phyloP scores from a whole-genome alignment of 1,140 invertebrate species.

The Drosophila ironensis region DNA sequence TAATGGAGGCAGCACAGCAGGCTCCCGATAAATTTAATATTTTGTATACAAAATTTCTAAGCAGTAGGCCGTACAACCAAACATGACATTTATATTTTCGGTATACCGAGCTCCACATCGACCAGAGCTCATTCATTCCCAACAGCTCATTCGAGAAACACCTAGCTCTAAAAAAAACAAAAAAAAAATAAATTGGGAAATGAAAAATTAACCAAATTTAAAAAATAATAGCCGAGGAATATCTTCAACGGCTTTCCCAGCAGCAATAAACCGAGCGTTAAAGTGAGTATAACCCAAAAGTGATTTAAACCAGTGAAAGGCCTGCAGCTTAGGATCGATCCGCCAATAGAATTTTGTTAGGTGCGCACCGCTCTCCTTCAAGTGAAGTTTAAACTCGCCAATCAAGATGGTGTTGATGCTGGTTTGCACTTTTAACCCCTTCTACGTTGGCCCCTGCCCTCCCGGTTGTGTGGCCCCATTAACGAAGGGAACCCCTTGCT shows the following conservation, averaged over 20 bases:
- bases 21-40: too few relatives aligned
- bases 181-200: too few relatives aligned
- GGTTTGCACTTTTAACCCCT: conserved; percentile 39
- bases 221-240: conserved; percentile 16
- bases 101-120: too few relatives aligned
- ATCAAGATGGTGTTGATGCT: conserved; percentile 24
- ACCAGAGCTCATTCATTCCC: conserved; percentile 17
- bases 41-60: too few relatives aligned
- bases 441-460: conserved; percentile 45
- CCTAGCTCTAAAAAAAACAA: conserved; percentile 8
- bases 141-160: conserved; percentile 1
- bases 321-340: neutral
- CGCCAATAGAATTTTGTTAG: neutral
- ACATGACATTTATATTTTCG: too few relatives aligned
- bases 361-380: neutral
- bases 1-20: neutral
- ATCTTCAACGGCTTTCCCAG: conserved; percentile 28
- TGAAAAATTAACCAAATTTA: conserved; percentile 18
- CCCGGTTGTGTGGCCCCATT: conserved; percentile 17
- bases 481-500: neutral
- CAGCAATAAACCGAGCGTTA: conserved; percentile 8
- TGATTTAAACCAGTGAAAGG: neutral
- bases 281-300: neutral
- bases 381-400: neutral
- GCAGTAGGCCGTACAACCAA: conserved; percentile 7